Percentiles rank a stretch among this genome's conserved stretches.
Evolutionary conservation across 2,888 invertebrate genomes (phyloP).

Genomic region (Rotaria sp.): DNA sequence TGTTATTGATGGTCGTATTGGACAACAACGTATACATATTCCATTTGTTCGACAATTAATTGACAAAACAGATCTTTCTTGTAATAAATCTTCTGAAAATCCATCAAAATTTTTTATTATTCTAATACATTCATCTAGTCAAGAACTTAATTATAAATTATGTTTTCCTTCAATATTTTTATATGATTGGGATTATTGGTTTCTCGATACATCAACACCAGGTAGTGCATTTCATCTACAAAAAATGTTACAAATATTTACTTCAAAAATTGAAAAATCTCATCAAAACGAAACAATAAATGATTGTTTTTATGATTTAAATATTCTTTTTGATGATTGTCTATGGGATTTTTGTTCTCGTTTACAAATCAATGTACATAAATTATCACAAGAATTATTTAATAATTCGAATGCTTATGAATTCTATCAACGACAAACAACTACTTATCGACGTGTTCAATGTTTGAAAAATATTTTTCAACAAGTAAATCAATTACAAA

Average conservation of each 20-base stretch:
- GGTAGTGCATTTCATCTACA: not conserved
- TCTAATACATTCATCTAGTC: not conserved
- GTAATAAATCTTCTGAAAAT: not conserved
- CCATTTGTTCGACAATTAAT: not conserved
- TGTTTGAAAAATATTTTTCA: not conserved
- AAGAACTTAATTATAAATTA: not conserved
- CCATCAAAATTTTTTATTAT: not conserved
- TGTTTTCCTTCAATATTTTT: not conserved
- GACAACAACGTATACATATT: not conserved
- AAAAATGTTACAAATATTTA: not conserved
- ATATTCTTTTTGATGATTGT: not conserved
- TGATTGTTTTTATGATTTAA: not conserved
- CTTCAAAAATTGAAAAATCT: not conserved
- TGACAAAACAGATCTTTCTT: not conserved
- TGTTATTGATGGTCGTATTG: not conserved
- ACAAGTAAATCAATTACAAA: not conserved
- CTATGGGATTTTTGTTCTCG: constrained; percentile 6
- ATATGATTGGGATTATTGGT: not conserved
- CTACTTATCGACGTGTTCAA: not conserved
- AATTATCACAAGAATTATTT: not conserved
- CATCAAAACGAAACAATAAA: not conserved
- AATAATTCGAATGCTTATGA: not conserved
- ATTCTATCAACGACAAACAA: not conserved
- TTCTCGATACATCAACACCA: not conserved
- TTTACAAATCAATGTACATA: not conserved